Evolutionary conservation across 2,113 vertebrate genomes (phyloP), one percentile per base, ranked within the genome.

Genomic region (Rhea americana): DNA sequence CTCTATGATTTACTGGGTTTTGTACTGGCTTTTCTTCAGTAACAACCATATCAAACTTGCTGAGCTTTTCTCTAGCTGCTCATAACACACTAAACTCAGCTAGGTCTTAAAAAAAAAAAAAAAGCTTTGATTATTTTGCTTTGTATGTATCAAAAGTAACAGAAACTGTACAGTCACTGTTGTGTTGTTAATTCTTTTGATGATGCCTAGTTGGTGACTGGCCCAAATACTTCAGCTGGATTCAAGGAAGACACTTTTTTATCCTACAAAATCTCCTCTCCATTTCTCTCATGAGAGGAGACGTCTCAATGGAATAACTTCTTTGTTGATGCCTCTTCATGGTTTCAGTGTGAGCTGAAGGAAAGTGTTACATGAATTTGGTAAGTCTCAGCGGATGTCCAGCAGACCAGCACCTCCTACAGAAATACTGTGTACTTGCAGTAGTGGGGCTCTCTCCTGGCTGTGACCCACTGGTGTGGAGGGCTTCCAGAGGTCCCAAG

Each of bases 1-100:
- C 63, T 95, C 0, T 0, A 73, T n/a, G 82, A 70, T 82, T 90
- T 86, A 13, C 0, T 2, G 71, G n/a, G 81, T 80, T 87, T 74
- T 90, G 37, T 63, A 63, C 67, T 35, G 77, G 67, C 90, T 94
- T 95, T 96, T 91, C 48, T 82, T 91, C 1, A 1, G 32, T 93
- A 94, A 93, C 59, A 94, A 55, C 74, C 84, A 50, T 81, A 75
- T 86, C 90, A 82, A 71, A 78, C 88, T 93, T 91, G 48, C 91
- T 90, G 93, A 91, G 94, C 45, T 90, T 94, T 94, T 82, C 58
- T 94, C 39, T 61, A 53, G 35, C 68, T 91, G 13, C 26, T 77
- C 78, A 53, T 3, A 53, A 55, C 5, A 68, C 45, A 70, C 17
- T 43, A 79, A 92, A 25, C 32, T 78, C 82, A 90, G 77, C 5